Percentiles rank a stretch among this genome's conserved stretches.
Conservation (phyloP, 2,113 vertebrate species). For the Pipa parva region DNA sequence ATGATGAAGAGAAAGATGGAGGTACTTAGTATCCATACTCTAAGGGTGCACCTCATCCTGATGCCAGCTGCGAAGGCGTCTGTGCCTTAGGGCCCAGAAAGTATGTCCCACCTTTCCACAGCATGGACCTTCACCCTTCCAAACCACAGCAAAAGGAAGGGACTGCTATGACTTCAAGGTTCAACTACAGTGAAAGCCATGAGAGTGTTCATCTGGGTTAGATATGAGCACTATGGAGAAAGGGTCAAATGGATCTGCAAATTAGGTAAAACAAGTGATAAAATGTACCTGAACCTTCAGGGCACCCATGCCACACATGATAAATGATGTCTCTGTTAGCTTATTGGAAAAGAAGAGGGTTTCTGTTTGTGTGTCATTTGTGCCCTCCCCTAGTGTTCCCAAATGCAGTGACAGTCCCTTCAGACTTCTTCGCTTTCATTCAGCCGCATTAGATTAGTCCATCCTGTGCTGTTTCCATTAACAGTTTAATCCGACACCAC, state of each 20-base stretch:
- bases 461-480: background rate
- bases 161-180: background rate
- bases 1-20: conserved; percentile 85
- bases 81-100: background rate
- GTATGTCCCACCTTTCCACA: conserved; percentile 14
- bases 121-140: conserved; percentile 25
- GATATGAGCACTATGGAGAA: background rate
- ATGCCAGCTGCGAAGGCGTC: conserved; percentile 15
- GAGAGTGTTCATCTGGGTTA: background rate
- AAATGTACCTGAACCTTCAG: background rate
- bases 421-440: background rate
- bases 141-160: background rate
- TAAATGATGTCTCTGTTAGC: no score
- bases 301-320: background rate
- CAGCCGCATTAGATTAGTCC: background rate
- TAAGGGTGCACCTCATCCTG: conserved; percentile 84
- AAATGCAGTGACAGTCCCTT: background rate
- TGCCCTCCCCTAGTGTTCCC: background rate
- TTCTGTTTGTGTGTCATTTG: background rate
- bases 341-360: no score
- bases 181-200: background rate
- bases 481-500: background rate
- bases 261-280: background rate
- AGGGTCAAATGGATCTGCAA: background rate
- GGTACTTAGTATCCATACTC: conserved; percentile 82